Conservation (phyloP, 2,888 invertebrate species). For the Pseudanteris insignis region DNA sequence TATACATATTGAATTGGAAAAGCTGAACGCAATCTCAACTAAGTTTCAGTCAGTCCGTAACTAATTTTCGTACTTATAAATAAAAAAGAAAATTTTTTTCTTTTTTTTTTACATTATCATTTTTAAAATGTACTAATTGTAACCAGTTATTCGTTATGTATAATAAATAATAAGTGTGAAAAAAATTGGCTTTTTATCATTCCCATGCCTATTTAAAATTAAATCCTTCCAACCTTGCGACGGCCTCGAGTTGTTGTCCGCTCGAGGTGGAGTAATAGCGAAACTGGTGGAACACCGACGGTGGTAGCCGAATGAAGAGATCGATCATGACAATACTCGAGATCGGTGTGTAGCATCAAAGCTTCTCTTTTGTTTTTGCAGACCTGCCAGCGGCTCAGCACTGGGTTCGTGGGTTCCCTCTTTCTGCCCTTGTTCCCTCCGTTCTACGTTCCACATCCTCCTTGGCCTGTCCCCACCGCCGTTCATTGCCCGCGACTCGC, state of each 20-base stretch:
- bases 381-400: conserved; percentile 56
- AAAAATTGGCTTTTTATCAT: conserved; percentile 1
- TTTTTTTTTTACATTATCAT: no score
- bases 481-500: conserved; percentile 41
- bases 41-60: conserved; percentile 48
- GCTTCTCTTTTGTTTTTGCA: conserved; percentile 64
- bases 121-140: conserved; percentile 46
- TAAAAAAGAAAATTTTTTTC: conserved; percentile 35
- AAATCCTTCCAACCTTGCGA: no score
- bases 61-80: conserved; percentile 43
- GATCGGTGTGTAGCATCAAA: conserved; percentile 44
- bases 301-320: conserved; percentile 23
- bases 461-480: conserved; percentile 42
- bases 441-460: conserved; percentile 49
- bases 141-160: conserved; percentile 55
- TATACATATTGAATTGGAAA: conserved; percentile 42
- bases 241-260: no score
- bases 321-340: conserved; percentile 39
- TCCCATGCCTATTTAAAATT: no score
- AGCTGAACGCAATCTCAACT: conserved; percentile 56
- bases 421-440: conserved; percentile 52
- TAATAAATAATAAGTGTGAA: conserved; percentile 51
- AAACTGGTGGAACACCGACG: conserved; percentile 5
- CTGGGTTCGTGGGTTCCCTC: conserved; percentile 63
- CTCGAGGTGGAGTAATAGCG: neutral